Percentiles rank a stretch among this genome's conserved stretches.
Evolutionary conservation across 2,113 vertebrate genomes (phyloP).

Genomic region (Halcyon senegalensis): DNA sequence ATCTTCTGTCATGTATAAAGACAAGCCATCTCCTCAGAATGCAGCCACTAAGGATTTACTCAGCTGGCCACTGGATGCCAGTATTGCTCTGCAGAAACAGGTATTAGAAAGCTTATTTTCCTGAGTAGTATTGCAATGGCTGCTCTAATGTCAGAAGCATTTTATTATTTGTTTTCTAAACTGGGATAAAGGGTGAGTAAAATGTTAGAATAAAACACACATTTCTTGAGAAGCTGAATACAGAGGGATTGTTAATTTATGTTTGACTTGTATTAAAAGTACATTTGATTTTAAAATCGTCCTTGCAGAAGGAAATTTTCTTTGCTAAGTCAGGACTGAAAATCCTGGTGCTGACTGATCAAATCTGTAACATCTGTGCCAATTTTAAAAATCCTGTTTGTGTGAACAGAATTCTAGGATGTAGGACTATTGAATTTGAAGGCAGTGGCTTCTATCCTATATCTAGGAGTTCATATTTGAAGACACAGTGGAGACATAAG

Average conservation of each 20-base stretch:
- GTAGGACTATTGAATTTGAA: not conserved
- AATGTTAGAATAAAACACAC: not conserved
- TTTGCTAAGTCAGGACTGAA: not conserved
- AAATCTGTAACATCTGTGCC: not conserved
- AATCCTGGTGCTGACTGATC: not conserved
- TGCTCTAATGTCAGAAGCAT: not conserved
- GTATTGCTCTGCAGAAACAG: not conserved
- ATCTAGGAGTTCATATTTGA: not conserved
- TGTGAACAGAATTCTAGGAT: not conserved
- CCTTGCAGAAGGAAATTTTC: not conserved
- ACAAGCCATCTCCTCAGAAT: not conserved
- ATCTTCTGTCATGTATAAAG: not conserved
- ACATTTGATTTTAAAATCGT: not conserved
- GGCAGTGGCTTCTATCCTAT: not conserved
- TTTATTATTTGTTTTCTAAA: not conserved
- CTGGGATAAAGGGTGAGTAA: not conserved
- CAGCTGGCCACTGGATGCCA: slow-evolving; percentile 34
- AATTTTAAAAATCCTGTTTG: not conserved
- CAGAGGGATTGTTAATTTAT: not conserved
- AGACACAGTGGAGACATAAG: not conserved
- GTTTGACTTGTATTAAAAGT: not conserved
- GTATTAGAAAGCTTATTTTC: not conserved
- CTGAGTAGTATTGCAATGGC: not conserved
- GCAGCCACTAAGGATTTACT: not conserved
- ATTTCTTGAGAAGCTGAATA: not conserved